Percentiles rank a stretch among this genome's conserved stretches.
Conservation (phyloP, 2,113 vertebrate species). For the Centrocercus urophasianus region DNA sequence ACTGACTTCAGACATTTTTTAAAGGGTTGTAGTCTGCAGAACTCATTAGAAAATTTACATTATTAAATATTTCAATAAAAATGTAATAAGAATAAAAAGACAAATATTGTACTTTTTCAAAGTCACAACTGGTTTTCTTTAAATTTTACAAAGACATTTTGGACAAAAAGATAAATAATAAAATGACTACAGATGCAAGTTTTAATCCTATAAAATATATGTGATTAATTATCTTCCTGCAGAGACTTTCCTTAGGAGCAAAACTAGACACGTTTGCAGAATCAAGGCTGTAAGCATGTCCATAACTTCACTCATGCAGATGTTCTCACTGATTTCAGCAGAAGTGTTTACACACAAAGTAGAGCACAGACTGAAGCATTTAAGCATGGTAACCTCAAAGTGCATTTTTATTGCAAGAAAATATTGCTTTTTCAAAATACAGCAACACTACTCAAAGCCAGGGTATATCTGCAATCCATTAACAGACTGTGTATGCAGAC, state of each 20-base stretch:
- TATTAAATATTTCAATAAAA: constrained; percentile 25
- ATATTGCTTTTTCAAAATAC: neutral
- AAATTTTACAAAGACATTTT: neutral
- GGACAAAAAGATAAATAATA: neutral
- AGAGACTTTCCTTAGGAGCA: neutral
- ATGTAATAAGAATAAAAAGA: neutral
- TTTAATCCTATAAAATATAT: neutral
- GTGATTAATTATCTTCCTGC: neutral
- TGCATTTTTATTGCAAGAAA: neutral
- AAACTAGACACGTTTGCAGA: neutral
- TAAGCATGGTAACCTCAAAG: neutral
- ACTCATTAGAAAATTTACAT: neutral
- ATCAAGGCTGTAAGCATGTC: neutral
- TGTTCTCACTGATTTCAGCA: neutral
- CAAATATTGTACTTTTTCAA: neutral
- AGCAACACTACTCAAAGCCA: neutral
- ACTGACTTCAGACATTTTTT: constrained; percentile 5
- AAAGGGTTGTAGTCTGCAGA: neutral
- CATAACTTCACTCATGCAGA: neutral
- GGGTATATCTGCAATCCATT: neutral
- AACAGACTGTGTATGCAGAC: neutral
- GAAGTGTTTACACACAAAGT: neutral
- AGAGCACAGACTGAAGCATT: neutral
- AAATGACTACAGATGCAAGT: neutral
- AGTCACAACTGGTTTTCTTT: neutral